phyloP scores from a whole-genome alignment of 35 echinoderm and acorn worm species.

The Apostichopus japonicus region DNA sequence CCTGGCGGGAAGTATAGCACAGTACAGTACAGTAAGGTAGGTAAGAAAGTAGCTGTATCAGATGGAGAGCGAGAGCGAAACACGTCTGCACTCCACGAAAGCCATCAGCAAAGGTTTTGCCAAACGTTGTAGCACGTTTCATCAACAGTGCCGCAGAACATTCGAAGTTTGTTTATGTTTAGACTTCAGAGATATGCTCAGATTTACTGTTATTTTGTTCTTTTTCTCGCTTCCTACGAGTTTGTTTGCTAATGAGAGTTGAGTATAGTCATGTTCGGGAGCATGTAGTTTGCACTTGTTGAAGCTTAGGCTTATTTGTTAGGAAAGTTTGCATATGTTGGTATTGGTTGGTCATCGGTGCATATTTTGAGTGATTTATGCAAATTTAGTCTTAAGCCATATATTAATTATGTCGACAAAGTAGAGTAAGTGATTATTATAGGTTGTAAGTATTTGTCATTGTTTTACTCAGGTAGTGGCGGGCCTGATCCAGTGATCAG shows the following conservation, averaged over 20 bases:
- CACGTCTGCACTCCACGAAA: too few species aligned
- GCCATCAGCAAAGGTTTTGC: too few species aligned
- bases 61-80: too few species aligned
- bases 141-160: not conserved
- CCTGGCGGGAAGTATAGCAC: too few species aligned
- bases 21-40: too few species aligned
- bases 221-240: not conserved
- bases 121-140: not conserved
- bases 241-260: not conserved
- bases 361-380: too few species aligned
- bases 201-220: constrained; percentile 18
- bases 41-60: too few species aligned
- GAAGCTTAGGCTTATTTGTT: constrained; percentile 38
- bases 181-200: not conserved
- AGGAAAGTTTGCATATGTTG: not conserved
- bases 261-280: constrained; percentile 40
- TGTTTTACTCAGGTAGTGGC: constrained; percentile 28
- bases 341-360: too few species aligned
- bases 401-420: too few species aligned
- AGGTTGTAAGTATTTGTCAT: constrained; percentile 48
- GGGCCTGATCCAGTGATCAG: constrained; percentile 33
- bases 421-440: constrained; percentile 25
- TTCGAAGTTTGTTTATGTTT: constrained; percentile 46
- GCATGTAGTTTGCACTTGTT: constrained; percentile 41
- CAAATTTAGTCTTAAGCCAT: too few species aligned